These are phyloP conservation scores for Lasioglossum oenotherae DNA, from an alignment of 2,888 invertebrate species.

Conservation along the genomic window DNA sequence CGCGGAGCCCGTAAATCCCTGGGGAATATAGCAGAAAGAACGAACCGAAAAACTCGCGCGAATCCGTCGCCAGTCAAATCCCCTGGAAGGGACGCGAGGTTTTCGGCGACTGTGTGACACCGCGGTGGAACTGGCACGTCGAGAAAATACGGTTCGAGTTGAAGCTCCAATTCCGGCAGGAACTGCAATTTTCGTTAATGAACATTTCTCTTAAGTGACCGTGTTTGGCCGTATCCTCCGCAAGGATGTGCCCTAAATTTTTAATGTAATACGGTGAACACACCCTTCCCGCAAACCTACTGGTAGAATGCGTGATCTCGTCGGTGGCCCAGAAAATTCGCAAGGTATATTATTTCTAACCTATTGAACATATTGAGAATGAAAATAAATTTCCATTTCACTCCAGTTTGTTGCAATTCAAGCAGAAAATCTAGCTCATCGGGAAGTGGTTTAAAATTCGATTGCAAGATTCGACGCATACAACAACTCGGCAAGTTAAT, in stretches of 20 bases:
- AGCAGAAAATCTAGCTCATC: too few species aligned
- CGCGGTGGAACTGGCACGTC: background rate
- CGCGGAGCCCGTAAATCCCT: constrained; percentile 9
- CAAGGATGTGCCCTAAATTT: background rate
- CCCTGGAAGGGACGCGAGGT: background rate
- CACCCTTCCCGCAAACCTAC: background rate
- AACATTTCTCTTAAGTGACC: constrained; percentile 6
- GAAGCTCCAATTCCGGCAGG: background rate
- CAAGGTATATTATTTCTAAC: background rate
- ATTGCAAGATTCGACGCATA: too few species aligned
- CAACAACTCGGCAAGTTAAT: too few species aligned
- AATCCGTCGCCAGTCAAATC: constrained; percentile 20
- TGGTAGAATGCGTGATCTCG: background rate
- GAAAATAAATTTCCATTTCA: too few species aligned
- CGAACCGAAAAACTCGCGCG: constrained; percentile 23
- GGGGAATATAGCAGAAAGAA: constrained; percentile 20
- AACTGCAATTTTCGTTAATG: constrained; percentile 2
- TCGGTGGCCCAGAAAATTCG: background rate
- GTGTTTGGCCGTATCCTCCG: background rate
- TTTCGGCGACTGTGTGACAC: background rate
- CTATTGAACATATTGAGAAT: too few species aligned
- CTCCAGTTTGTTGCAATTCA: too few species aligned
- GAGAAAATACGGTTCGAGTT: background rate
- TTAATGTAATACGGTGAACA: background rate
- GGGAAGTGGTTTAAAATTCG: too few species aligned